These are phyloP conservation scores for Harmothoe impar DNA, from an alignment of 2,888 invertebrate species.

Conservation along the genomic window DNA sequence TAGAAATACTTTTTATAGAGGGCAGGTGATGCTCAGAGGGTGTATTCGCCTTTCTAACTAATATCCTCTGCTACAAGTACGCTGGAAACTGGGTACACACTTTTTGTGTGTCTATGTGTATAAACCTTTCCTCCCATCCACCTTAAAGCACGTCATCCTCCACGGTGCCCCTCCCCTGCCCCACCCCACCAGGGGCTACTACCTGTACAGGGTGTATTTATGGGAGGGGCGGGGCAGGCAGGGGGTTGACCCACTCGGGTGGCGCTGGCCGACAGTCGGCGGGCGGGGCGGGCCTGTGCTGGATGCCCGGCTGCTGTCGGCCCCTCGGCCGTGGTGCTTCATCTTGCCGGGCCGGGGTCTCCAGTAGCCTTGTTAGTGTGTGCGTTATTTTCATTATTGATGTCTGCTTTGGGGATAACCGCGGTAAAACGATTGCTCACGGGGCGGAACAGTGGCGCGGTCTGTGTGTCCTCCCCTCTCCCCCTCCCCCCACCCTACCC, in stretches of 20 bases:
- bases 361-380: conserved; percentile 53
- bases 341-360: neutral
- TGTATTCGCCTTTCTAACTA: no score
- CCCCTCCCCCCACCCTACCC: neutral
- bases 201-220: neutral
- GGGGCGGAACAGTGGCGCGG: neutral
- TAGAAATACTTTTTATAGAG: no score
- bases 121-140: neutral
- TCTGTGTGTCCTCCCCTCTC: neutral
- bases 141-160: neutral
- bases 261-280: neutral
- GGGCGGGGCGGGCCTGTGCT: neutral
- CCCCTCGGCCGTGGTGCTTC: neutral
- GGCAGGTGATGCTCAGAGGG: no score
- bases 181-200: neutral
- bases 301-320: conserved; percentile 48
- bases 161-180: neutral
- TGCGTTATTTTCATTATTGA: conserved; percentile 33
- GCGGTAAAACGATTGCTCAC: conserved; percentile 28
- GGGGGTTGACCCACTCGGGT: conserved; percentile 1
- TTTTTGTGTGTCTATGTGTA: neutral
- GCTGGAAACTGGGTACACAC: neutral
- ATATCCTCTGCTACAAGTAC: no score
- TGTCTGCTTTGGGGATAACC: conserved; percentile 49
- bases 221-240: neutral